Evolutionary conservation across 2,113 vertebrate genomes (phyloP).

Genomic region (Orycteropus afer): DNA sequence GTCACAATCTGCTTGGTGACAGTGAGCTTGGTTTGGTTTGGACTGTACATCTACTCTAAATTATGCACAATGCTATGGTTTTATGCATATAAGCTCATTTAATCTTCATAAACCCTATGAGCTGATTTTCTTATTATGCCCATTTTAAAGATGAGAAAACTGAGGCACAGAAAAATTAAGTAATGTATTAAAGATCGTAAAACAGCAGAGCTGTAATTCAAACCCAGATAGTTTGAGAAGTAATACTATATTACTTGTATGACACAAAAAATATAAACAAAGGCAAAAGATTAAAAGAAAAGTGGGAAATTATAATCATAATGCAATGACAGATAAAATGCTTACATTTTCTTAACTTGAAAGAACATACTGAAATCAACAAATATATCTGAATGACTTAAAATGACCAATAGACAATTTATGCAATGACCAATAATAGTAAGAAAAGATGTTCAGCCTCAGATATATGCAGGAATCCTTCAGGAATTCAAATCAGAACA

Average conservation of each 20-base stretch:
- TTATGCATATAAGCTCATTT: neutral
- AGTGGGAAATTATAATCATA: neutral
- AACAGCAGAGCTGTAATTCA: neutral
- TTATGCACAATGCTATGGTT: neutral
- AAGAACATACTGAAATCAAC: neutral
- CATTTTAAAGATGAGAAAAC: neutral
- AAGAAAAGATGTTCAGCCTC: neutral
- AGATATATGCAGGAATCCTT: no score
- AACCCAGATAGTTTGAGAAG: neutral
- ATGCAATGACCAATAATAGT: neutral
- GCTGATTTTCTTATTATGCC: neutral
- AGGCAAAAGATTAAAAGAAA: neutral
- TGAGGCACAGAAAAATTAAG: no score
- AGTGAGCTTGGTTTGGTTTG: no score
- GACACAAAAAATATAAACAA: neutral
- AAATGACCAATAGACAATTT: slow-evolving; percentile 9
- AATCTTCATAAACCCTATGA: neutral
- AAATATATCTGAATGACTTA: neutral
- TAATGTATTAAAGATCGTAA: neutral
- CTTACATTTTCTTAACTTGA: slow-evolving; percentile 12
- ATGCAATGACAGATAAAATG: neutral
- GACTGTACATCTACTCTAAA: neutral
- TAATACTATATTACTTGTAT: neutral
- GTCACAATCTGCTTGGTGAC: no score
- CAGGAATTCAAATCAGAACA: neutral